Conservation (phyloP, 2,888 invertebrate genomes). For the Aphidius colemani region DNA sequence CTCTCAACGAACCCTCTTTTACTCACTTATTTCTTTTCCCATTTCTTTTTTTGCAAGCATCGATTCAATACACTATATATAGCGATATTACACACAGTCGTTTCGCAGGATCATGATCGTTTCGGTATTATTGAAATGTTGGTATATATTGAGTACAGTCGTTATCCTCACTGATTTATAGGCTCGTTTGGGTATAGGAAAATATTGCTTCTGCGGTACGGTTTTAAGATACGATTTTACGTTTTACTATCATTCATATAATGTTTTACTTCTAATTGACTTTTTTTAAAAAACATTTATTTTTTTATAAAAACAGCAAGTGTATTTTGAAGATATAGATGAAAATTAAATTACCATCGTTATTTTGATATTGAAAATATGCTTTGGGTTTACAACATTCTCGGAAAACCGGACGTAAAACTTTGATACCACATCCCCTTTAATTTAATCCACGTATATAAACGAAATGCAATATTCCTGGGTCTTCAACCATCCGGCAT, state of each 20-base stretch:
- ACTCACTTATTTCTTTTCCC: no score
- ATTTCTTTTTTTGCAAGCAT: no score
- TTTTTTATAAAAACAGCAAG: no score
- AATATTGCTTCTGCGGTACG: no score
- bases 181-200: neutral
- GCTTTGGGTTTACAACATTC: slow-evolving; percentile 10
- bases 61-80: neutral
- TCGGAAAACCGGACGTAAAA: slow-evolving; percentile 27
- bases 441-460: slow-evolving; percentile 35
- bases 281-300: neutral
- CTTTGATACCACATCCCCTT: slow-evolving; percentile 43
- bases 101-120: slow-evolving; percentile 8
- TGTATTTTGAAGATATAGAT: no score
- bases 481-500: slow-evolving; percentile 40
- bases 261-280: neutral
- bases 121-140: slow-evolving; percentile 16
- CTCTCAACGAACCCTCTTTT: neutral
- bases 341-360: no score
- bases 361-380: no score
- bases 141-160: slow-evolving; percentile 11
- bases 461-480: slow-evolving; percentile 52
- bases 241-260: neutral
- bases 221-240: neutral
- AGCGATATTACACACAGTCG: neutral
- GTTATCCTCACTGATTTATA: slow-evolving; percentile 7